Base-by-base conservation (phyloP, 2,888 invertebrate species). In the Rhimphoctona megacephalus region DNA sequence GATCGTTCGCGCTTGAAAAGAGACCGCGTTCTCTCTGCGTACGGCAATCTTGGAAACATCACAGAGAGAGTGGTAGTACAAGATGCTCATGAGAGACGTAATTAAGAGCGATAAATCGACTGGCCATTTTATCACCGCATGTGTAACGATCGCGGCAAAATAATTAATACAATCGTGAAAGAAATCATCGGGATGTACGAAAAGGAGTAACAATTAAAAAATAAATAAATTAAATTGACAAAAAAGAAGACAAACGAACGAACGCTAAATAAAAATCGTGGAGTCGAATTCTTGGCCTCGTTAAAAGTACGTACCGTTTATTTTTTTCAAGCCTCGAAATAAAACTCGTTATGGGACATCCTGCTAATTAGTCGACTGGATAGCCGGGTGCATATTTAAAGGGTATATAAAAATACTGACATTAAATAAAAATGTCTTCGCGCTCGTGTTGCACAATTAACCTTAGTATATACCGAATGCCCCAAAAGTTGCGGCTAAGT, bases 31-130 rank as follows among this genome's bases (percentile, higher is more conserved):
- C 54, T 67, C 36, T 25, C 39, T n/a, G 61, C 73, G 11, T 30
- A 30, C 14, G 0, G 8, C 19, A n/a, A 43, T 61, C 57, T 57
- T 49, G 72, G n/a, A 52, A n/a, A 52, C 72, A 33, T 52, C n/a
- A 25, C 52, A 8, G 6, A 5, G 39, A 57, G 39, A n/a, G 52
- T 17, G 49, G 39, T 3, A 43, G 57, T n/a, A 57, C 74, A 57
- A 57, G 67, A 22, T 30, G 76, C 17, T 69, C 73, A 36, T 43
- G 36, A 22, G 49, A 52, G 49, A 61, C 61, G 81, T 69, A 81
- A 85, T 85, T 85, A 85, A 77, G 74, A 66, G 70, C 81, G 64
- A 85, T 85, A 85, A 85, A 85, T 85, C 77, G 81, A 33, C 52
- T 52, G 33, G 77, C 22, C 46, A 77, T 81, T 72, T 77, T 52